phyloP scores from a whole-genome alignment of 2,797 vertebrate species.

The Pipistrellus kuhlii region DNA sequence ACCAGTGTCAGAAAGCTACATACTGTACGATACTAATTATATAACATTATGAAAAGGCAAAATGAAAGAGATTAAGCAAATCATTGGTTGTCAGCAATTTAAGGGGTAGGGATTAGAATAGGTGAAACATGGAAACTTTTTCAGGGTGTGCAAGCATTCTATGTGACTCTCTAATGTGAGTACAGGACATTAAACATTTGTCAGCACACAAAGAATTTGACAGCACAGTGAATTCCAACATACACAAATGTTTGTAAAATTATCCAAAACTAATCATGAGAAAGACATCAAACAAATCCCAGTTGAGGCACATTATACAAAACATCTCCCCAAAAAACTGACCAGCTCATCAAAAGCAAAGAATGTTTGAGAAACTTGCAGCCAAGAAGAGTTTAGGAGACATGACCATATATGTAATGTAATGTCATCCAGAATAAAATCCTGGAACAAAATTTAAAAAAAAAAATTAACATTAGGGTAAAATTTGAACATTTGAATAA shows the following conservation, averaged over 20 bases:
- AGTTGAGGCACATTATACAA: neutral
- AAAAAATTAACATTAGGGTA: neutral
- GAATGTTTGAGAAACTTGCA: neutral
- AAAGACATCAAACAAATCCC: neutral
- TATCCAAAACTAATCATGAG: neutral
- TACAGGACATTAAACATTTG: neutral
- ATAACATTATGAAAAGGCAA: neutral
- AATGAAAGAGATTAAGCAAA: neutral
- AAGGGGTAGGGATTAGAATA: neutral
- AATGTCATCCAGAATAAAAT: neutral
- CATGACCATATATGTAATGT: neutral
- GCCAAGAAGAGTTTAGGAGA: neutral
- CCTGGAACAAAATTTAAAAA: neutral
- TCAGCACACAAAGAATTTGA: neutral
- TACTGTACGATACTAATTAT: neutral
- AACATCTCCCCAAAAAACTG: neutral
- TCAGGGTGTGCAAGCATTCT: neutral
- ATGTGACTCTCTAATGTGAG: neutral
- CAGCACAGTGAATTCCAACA: neutral
- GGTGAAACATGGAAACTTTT: neutral
- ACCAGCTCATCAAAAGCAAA: neutral
- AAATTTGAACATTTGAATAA: neutral
- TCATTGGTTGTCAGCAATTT: neutral
- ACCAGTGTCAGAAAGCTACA: neutral
- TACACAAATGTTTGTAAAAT: neutral